phyloP scores from a whole-genome alignment of 1,140 invertebrate species.

The Neuroterus valhalla region DNA sequence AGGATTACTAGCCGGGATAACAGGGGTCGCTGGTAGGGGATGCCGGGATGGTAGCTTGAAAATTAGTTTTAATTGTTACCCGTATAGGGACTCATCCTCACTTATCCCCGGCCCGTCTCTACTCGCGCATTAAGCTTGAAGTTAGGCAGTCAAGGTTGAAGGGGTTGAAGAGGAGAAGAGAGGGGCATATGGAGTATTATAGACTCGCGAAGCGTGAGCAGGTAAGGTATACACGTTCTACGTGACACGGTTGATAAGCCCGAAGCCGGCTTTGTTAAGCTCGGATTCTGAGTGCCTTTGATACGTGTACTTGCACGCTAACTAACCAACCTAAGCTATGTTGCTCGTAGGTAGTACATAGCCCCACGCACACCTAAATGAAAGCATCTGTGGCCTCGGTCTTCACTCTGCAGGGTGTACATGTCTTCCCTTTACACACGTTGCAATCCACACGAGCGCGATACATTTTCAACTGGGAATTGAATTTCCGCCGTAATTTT shows the following conservation, averaged over 20 bases:
- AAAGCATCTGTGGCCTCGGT: slow-evolving; percentile 28
- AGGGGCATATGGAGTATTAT: slow-evolving; percentile 59
- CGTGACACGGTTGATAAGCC: slow-evolving; percentile 75
- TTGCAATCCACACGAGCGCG: slow-evolving; percentile 48
- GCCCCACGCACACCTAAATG: slow-evolving; percentile 23
- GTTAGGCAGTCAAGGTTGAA: slow-evolving; percentile 62
- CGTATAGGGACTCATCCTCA: slow-evolving; percentile 62
- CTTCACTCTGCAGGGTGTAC: slow-evolving; percentile 37
- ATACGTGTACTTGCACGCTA: slow-evolving; percentile 77
- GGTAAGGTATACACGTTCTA: slow-evolving; percentile 73
- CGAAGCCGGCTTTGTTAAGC: slow-evolving; percentile 74
- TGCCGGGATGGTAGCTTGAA: slow-evolving; percentile 36
- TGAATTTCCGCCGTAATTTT: slow-evolving; percentile 72
- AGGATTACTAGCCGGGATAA: slow-evolving; percentile 29
- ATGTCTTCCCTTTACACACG: slow-evolving; percentile 28
- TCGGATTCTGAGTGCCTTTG: slow-evolving; percentile 76
- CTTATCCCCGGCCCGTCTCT: slow-evolving; percentile 56
- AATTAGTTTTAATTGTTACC: slow-evolving; percentile 70
- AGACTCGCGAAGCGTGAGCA: slow-evolving; percentile 69
- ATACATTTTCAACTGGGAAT: slow-evolving; percentile 69
- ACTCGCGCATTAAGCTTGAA: slow-evolving; percentile 68
- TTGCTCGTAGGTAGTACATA: slow-evolving; percentile 46
- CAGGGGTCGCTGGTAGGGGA: slow-evolving; percentile 40
- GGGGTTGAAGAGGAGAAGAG: slow-evolving; percentile 43
- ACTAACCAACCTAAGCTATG: slow-evolving; percentile 76